Percentiles rank a stretch among this genome's conserved stretches.
Conservation (phyloP, 1,140 invertebrate genomes). For the Zeugodacus cucurbitae region DNA sequence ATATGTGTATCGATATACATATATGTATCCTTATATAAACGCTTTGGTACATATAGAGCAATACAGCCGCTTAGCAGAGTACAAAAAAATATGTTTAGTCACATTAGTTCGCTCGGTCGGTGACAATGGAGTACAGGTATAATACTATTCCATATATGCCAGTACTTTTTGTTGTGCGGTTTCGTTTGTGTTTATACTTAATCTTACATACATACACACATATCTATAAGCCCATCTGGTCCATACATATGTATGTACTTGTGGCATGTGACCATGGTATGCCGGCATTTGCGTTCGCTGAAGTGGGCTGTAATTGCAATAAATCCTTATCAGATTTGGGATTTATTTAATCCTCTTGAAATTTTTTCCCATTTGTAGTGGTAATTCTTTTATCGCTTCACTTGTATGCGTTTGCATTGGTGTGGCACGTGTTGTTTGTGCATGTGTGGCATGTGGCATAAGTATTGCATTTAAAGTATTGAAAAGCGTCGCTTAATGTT, state of each 20-base stretch:
- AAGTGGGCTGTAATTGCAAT: neutral
- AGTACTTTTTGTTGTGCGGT: neutral
- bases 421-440: neutral
- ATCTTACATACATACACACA: neutral
- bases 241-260: neutral
- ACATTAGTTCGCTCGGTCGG: too few relatives aligned
- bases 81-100: too few relatives aligned
- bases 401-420: neutral
- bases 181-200: too few relatives aligned
- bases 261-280: neutral
- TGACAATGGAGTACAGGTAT: too few relatives aligned
- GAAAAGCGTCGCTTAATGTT: neutral
- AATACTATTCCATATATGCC: neutral
- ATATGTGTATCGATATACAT: neutral
- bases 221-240: too few relatives aligned
- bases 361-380: neutral
- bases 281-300: neutral
- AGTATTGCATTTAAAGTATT: neutral
- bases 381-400: neutral
- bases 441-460: neutral
- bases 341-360: conserved; percentile 1
- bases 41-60: too few relatives aligned
- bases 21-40: neutral
- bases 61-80: too few relatives aligned
- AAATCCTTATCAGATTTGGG: neutral